Conservation (phyloP, 2,888 invertebrate species). For the Caenorhabditis sp. region DNA sequence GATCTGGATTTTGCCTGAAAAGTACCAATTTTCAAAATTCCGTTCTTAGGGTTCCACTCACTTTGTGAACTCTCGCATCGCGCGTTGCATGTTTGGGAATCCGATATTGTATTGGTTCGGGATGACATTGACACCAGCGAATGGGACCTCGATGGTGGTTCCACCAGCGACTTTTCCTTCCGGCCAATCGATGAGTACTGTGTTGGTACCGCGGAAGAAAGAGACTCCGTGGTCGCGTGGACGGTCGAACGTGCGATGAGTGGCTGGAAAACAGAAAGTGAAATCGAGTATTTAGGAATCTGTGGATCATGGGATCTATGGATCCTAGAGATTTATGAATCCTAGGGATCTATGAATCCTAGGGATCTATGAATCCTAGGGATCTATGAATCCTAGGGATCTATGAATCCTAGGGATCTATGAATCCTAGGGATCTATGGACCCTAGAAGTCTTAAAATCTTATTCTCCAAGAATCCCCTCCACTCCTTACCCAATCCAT, state of each 20-base stretch:
- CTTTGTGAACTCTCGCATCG: conserved; percentile 72
- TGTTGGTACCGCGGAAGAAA: conserved; percentile 79
- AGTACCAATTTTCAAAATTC: background rate
- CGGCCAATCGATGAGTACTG: conserved; percentile 79
- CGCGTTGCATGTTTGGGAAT: conserved; percentile 76
- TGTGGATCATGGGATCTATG: too few species aligned
- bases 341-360: too few species aligned
- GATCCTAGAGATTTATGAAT: too few species aligned
- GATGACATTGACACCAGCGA: conserved; percentile 76
- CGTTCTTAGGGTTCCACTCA: conserved; percentile 18
- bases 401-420: too few species aligned
- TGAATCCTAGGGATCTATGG: too few species aligned
- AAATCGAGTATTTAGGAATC: too few species aligned
- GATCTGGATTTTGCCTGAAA: conserved; percentile 76
- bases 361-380: too few species aligned
- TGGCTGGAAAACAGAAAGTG: conserved; percentile 64
- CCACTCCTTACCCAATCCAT: conserved; percentile 68
- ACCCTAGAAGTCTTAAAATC: too few species aligned
- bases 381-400: too few species aligned
- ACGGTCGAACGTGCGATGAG: conserved; percentile 74
- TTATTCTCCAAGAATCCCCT: too few species aligned
- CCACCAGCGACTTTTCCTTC: conserved; percentile 78
- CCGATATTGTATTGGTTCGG: conserved; percentile 75
- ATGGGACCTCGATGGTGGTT: conserved; percentile 77
- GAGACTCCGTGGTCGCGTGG: conserved; percentile 80